These are phyloP conservation scores for Thereva unica DNA, from an alignment of 2,888 invertebrate genomes.

Conservation along the genomic window DNA sequence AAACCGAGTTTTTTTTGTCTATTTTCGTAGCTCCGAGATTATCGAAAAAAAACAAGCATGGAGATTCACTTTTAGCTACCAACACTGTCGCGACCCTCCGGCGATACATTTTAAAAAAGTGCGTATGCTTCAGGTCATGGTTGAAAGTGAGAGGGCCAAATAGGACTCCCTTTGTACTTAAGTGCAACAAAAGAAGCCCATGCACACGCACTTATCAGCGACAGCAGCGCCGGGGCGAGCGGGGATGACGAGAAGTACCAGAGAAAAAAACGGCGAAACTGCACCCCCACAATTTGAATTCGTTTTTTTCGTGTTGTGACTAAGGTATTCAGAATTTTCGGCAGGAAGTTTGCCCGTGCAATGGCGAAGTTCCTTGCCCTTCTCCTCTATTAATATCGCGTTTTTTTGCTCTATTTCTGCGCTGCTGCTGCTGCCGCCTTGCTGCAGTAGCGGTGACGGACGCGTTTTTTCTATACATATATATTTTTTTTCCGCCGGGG, in stretches of 20 bases:
- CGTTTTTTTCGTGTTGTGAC: constrained; percentile 15
- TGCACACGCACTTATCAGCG: constrained; percentile 4
- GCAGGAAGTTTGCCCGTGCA: constrained; percentile 39
- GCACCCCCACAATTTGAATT: constrained; percentile 31
- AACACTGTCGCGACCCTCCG: too few relatives aligned
- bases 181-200: constrained; percentile 11
- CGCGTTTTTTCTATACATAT: not conserved
- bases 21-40: too few relatives aligned
- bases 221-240: not conserved
- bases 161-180: not conserved
- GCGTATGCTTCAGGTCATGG: constrained; percentile 25
- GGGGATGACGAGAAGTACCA: not conserved
- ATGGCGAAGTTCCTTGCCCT: constrained; percentile 5
- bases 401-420: constrained; percentile 25
- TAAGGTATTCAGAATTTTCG: constrained; percentile 2
- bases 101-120: not conserved
- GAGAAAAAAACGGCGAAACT: constrained; percentile 24
- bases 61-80: too few relatives aligned
- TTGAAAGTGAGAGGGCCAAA: constrained; percentile 26
- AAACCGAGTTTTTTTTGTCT: too few relatives aligned
- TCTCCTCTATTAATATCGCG: constrained; percentile 23
- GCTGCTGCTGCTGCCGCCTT: constrained; percentile 5
- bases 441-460: not conserved
- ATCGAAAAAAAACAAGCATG: too few relatives aligned
- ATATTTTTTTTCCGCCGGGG: not conserved